A percentile compares a stretch with the other conserved stretches of the same genome.
phyloP scores from a whole-genome alignment of 1,140 invertebrate species.

The Anagrus nilaparvatae region DNA sequence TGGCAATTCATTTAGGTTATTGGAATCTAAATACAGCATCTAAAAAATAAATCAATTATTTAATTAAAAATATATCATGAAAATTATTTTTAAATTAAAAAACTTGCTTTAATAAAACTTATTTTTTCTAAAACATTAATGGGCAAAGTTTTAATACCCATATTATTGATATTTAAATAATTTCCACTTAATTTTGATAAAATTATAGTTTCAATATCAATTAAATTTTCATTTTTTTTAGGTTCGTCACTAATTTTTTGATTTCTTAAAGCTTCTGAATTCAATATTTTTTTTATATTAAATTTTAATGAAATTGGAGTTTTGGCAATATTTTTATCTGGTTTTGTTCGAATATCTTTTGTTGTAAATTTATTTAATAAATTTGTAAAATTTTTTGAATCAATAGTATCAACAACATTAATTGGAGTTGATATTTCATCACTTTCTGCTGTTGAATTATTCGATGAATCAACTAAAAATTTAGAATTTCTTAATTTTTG shows the following conservation, averaged over 20 bases:
- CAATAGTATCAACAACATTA: too few relatives aligned
- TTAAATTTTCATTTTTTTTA: conserved; percentile 2
- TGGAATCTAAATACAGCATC: conserved; percentile 48
- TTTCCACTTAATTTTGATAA: conserved; percentile 5
- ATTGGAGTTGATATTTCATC: too few relatives aligned
- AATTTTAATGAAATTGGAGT: background rate
- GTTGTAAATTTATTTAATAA: background rate
- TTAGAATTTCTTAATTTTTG: too few relatives aligned
- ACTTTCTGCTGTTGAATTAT: too few relatives aligned
- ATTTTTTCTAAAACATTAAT: conserved; percentile 18
- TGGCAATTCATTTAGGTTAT: conserved; percentile 39
- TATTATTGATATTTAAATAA: conserved; percentile 20
- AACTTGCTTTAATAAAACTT: too few relatives aligned
- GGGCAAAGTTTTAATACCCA: conserved; percentile 20
- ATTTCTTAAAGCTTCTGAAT: background rate
- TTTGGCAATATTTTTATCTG: background rate
- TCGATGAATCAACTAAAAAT: too few relatives aligned
- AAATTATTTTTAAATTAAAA: conserved; percentile 20
- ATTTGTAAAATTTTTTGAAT: conserved; percentile 2
- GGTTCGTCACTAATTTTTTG: conserved; percentile 5
- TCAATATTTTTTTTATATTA: background rate
- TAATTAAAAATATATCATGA: conserved; percentile 3
- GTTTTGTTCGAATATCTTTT: background rate
- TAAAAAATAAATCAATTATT: conserved; percentile 23
- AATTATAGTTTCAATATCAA: background rate